phyloP scores from a whole-genome alignment of 2,797 vertebrate genomes.

The Nannoperca obscura region DNA sequence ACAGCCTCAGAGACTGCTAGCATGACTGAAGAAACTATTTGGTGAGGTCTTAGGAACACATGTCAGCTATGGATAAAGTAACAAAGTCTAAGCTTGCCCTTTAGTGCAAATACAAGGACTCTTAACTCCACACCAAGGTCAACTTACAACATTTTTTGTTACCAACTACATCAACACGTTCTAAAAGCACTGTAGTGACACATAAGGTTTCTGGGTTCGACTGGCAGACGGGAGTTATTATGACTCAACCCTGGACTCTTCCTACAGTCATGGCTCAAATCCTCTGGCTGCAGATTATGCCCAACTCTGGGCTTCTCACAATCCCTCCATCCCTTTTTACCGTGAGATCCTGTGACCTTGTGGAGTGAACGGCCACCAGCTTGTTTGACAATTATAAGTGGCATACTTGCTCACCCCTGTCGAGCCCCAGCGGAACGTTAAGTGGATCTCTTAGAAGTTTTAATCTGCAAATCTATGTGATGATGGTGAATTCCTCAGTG shows the following conservation, averaged over 20 bases:
- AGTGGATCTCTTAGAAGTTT: constrained; percentile 76
- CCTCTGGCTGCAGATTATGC: constrained; percentile 54
- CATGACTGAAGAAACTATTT: not conserved
- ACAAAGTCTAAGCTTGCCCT: not conserved
- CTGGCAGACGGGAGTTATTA: constrained; percentile 45
- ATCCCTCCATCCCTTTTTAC: constrained; percentile 33
- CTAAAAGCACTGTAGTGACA: constrained; percentile 55
- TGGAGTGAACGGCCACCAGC: constrained; percentile 50
- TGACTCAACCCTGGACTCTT: constrained; percentile 71
- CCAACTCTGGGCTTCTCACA: constrained; percentile 55
- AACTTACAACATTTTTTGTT: constrained; percentile 22
- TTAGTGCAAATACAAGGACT: constrained; percentile 24
- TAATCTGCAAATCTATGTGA: constrained; percentile 80
- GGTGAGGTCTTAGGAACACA: not conserved
- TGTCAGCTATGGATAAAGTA: constrained; percentile 17
- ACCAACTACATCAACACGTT: constrained; percentile 40
- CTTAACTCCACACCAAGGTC: constrained; percentile 21
- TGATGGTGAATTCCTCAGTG: constrained; percentile 74
- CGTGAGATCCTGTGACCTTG: constrained; percentile 64
- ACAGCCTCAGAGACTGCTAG: not conserved
- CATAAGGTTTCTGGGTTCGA: constrained; percentile 69
- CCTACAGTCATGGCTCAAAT: constrained; percentile 62
- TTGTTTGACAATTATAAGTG: constrained; percentile 79
- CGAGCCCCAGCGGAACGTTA: constrained; percentile 58
- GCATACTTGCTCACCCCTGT: constrained; percentile 59